Percentiles rank a stretch among this genome's conserved stretches.
Evolutionary conservation across 2,113 vertebrate genomes (phyloP).

Genomic region (Pygoscelis antarcticus): DNA sequence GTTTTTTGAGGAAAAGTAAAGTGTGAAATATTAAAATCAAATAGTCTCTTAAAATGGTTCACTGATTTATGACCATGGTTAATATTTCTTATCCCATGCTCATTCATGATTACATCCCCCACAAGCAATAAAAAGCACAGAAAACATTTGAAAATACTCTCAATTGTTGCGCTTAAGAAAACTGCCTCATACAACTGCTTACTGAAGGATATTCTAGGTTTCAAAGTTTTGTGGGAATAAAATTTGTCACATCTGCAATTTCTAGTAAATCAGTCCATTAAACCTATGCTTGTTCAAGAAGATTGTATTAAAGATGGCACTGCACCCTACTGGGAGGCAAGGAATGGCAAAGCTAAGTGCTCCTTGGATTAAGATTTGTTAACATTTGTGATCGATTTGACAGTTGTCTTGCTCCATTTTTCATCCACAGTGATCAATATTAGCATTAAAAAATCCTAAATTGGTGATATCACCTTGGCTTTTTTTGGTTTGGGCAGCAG

Average conservation of each 20-base stretch:
- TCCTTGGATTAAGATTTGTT: neutral
- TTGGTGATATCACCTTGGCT: neutral
- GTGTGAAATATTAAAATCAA: neutral
- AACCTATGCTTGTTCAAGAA: neutral
- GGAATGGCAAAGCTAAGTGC: neutral
- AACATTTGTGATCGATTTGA: neutral
- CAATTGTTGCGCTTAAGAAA: neutral
- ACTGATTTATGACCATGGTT: neutral
- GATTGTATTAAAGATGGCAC: neutral
- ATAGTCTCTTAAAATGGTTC: neutral
- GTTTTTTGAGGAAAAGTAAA: neutral
- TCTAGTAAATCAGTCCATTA: neutral
- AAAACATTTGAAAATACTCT: neutral
- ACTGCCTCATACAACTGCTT: neutral
- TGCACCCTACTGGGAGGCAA: neutral
- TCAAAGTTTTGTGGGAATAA: neutral
- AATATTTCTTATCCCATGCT: neutral
- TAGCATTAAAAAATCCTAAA: neutral
- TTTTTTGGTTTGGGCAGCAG: neutral
- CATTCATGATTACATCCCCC: neutral
- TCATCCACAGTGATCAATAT: neutral
- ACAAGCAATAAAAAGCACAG: neutral
- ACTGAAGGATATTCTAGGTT: neutral
- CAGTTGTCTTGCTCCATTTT: neutral
- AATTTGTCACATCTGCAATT: neutral